Evolutionary conservation across 2,797 vertebrate species (phyloP).

Genomic region (Echiichthys vipera): DNA sequence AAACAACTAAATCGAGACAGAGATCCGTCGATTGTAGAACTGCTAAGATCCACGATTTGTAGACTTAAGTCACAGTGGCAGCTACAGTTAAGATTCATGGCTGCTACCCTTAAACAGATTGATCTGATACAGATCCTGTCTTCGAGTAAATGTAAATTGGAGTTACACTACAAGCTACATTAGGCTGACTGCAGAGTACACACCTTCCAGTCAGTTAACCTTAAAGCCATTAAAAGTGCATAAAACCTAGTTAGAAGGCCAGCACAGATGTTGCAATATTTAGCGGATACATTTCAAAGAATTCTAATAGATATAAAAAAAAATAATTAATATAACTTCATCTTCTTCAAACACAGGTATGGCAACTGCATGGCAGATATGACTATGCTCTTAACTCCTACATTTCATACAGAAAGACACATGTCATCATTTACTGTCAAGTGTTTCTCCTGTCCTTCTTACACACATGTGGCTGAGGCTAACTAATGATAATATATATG

Average conservation of each 20-base stretch:
- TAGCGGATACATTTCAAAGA: too few species aligned
- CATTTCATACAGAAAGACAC: too few species aligned
- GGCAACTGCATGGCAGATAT: too few species aligned
- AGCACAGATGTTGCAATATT: neutral
- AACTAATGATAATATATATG: too few species aligned
- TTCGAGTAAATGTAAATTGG: neutral
- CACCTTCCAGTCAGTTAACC: neutral
- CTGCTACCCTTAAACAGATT: neutral
- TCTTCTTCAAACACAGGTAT: too few species aligned
- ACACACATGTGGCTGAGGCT: too few species aligned
- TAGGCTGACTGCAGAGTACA: neutral
- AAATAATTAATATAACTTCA: too few species aligned
- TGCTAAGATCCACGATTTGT: conserved; percentile 29
- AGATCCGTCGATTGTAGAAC: conserved; percentile 25
- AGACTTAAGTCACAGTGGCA: conserved; percentile 22
- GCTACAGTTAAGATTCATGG: conserved; percentile 8
- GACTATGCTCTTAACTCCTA: too few species aligned
- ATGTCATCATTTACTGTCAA: too few species aligned
- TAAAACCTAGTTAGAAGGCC: neutral
- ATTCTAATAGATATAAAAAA: too few species aligned
- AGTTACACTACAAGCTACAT: neutral
- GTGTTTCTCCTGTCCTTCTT: too few species aligned
- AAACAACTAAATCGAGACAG: conserved; percentile 38
- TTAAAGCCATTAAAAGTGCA: neutral
- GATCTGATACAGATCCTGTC: too few species aligned